Conservation (phyloP, 2,113 vertebrate genomes). For the Natator depressus region DNA sequence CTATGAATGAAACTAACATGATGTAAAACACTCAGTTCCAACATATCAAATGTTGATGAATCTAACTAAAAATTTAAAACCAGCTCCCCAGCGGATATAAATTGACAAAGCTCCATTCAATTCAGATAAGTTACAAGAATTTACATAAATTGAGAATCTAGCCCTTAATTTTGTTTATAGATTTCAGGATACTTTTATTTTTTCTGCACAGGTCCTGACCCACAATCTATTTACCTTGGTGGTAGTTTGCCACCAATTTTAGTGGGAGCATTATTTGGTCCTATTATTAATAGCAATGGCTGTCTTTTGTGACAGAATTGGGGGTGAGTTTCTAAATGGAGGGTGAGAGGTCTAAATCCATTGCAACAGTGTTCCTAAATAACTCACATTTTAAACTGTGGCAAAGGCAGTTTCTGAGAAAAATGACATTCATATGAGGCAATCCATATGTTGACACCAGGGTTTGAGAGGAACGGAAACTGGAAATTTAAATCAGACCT, state of each 20-base stretch:
- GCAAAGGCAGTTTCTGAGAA: not conserved
- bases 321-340: not conserved
- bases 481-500: not conserved
- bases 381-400: not conserved
- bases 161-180: not conserved
- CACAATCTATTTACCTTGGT: not conserved
- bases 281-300: not conserved
- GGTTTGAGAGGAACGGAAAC: not conserved
- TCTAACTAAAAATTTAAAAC: not conserved
- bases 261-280: not conserved
- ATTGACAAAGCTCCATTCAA: not conserved
- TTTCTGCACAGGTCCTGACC: not conserved
- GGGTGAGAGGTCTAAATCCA: not conserved
- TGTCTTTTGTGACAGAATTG: not conserved
- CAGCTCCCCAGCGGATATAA: not conserved
- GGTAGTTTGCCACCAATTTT: not conserved
- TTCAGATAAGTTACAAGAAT: not conserved
- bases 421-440: not conserved
- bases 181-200: not conserved
- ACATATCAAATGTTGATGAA: not conserved
- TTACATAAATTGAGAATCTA: not conserved
- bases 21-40: not conserved
- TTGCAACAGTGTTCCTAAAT: not conserved
- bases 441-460: accelerated
- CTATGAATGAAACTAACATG: not conserved